These are phyloP conservation scores for Thymallus thymallus DNA, from an alignment of 2,113 vertebrate genomes.

Conservation along the genomic window DNA sequence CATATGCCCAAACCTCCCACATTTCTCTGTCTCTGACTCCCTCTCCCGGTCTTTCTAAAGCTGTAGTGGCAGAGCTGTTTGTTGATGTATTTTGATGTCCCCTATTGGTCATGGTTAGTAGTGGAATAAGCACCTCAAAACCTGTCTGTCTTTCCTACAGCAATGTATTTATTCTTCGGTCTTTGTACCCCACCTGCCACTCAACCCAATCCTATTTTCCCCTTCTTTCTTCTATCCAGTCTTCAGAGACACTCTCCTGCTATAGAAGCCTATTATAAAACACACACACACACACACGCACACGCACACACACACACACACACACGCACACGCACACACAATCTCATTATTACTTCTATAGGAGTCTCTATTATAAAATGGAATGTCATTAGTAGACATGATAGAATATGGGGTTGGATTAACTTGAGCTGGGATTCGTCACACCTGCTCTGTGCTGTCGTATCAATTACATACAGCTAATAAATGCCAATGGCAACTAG, in stretches of 20 bases:
- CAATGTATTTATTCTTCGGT: slow-evolving; percentile 67
- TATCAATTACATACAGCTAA: slow-evolving; percentile 67
- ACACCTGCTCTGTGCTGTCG: slow-evolving; percentile 64
- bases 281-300: neutral
- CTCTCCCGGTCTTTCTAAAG: slow-evolving; percentile 41
- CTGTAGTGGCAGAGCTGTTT: slow-evolving; percentile 55
- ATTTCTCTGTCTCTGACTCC: slow-evolving; percentile 13
- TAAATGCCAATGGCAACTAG: slow-evolving; percentile 62
- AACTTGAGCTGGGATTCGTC: slow-evolving; percentile 58
- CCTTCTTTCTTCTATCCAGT: slow-evolving; percentile 31
- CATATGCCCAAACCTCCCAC: slow-evolving; percentile 26
- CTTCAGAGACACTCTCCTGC: slow-evolving; percentile 46
- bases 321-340: slow-evolving; percentile 37
- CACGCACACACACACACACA: slow-evolving; percentile 42
- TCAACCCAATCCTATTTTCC: slow-evolving; percentile 65
- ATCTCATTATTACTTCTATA: slow-evolving; percentile 25
- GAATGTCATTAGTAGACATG: slow-evolving; percentile 58
- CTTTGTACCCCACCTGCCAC: slow-evolving; percentile 67
- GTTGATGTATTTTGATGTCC: slow-evolving; percentile 59
- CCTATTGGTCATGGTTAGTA: slow-evolving; percentile 63
- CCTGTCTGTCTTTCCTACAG: slow-evolving; percentile 64
- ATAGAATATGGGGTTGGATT: slow-evolving; percentile 59
- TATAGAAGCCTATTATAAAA: slow-evolving; percentile 5
- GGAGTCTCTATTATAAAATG: slow-evolving; percentile 6
- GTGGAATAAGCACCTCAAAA: slow-evolving; percentile 69